Base-by-base conservation (phyloP, 2,888 invertebrate species). In the Mimumesa dahlbomi region DNA sequence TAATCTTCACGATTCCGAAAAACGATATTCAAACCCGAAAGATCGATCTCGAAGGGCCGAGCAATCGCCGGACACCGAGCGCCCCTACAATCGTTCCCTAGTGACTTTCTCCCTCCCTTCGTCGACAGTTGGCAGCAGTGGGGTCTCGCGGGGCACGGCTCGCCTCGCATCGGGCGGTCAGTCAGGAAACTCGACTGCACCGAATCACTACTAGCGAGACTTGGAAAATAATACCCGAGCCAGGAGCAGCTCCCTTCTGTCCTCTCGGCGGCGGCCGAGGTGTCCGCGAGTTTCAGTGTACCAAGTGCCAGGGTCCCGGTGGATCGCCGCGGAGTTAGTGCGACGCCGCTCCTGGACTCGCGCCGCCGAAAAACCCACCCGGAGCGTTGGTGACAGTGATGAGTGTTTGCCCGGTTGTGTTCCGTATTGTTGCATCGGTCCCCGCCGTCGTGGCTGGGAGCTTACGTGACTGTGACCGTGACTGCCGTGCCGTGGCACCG, bases 181-280 rank as follows among this genome's bases (percentile, higher is more conserved):
- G 88, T 88, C 84, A 78, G 79, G 76, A 85, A 86, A 86, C 84
- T 86, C 84, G 81, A 72, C 83, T 88, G 88, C 88, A 88, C 79
- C 88, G 85, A 85, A 82, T 72, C 82, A 81, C 82, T 84, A 82
- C 87, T 40, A 53, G 34, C 50, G 58, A 63, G 66, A 61, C 67
- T 53, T 63, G 63, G 52, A 53, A 62, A 52, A 50, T 50, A 69
- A 42, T 69, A 66, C 58, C 57, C 54, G 66, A 58, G 64, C 42
- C 46, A 40, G 43, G 56, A 56, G 64, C 66, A 25, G 25, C 25
- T 7, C 25, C 4, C 25, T 25, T n/a, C n/a, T 54, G 49, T 53
- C 61, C 25, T 16, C n/a, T 45, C 53, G 45, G 58, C 58, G 50
- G 69, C 42, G 49, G 46, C 49, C n/a, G 11, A 11, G n/a, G 21